Evolutionary conservation across 2,797 vertebrate species (phyloP), one percentile per base, ranked within the genome.

Genomic region (Fistularia commersonii): DNA sequence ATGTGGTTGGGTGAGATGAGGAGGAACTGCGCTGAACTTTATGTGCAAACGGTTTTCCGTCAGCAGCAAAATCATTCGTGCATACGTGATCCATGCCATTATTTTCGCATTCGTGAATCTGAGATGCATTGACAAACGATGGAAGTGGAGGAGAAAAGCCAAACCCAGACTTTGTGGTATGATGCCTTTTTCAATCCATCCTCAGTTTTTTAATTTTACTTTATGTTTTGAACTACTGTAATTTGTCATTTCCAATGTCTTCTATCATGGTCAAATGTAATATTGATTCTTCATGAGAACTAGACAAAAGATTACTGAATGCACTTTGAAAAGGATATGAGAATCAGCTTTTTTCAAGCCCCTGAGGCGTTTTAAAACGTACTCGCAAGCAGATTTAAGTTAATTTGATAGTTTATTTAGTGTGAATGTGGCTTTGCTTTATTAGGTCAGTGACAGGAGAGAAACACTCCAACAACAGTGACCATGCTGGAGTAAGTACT

Each of bases 101-200:
- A 6, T 7, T 33, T 9, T 6, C 12, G 14, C 32, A 45, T n/a
- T n/a, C 1, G 11, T 8, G n/a, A 10, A 31, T 31, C 66, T 47
- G 82, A 51, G 48, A 88, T 87, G 86, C 57, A 47, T 59, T 89
- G 74, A 89, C 87, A 72, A 0, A 60, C 47, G 32, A 92, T 92
- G 91, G 90, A 92, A 60, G 72, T 74, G 63, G 87, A 89, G 69
- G 87, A 88, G 64, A 64, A 59, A 34, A 72, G 79, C 53, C 76
- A 88, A 55, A 51, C 64, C 1, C 73, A 59, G 67, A 80, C 80
- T 88, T 90, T 87, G 86, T 88, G 91, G 91, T 91, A 87, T 47
- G 69, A 33, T 14, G 8, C 6, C n/a, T 39, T 37, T 51, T 4
- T 5, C 12, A 7, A 7, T 41, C 8, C n/a, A 23, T 41, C 4